A percentile compares a stretch with the other conserved stretches of the same genome.
Conservation (phyloP, 2,113 vertebrate species). For the Semnornis frantzii region DNA sequence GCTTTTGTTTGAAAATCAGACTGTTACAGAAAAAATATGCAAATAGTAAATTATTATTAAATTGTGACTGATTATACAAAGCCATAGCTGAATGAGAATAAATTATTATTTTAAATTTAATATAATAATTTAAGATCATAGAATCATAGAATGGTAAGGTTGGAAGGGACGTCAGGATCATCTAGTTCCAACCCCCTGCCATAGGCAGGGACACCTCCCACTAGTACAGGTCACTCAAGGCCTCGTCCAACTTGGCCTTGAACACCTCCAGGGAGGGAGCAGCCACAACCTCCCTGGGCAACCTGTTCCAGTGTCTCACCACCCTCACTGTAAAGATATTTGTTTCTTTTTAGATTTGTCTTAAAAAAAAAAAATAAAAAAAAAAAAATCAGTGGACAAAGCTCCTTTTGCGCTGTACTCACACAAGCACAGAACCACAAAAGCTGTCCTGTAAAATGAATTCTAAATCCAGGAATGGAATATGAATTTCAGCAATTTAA, state of each 20-base stretch:
- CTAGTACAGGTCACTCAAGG: no score
- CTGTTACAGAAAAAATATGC: background rate
- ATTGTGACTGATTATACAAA: background rate
- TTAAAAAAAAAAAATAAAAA: background rate
- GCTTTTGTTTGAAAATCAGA: background rate
- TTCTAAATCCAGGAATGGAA: background rate
- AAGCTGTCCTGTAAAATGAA: background rate
- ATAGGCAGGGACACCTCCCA: no score
- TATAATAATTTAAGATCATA: background rate
- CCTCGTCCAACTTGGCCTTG: no score
- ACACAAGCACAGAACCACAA: background rate
- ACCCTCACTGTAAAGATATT: background rate
- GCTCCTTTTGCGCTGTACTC: background rate
- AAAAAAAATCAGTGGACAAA: no score
- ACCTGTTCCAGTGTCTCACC: no score
- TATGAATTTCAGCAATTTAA: background rate
- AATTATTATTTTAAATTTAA: background rate
- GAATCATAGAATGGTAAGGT: no score
- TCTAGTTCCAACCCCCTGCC: no score
- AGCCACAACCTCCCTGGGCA: no score
- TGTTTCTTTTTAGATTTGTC: background rate
- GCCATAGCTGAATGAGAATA: background rate
- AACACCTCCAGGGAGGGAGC: no score
- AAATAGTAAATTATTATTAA: background rate
- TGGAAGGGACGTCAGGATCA: no score